Evolutionary conservation across 1,140 invertebrate species (phyloP).

Genomic region (Hycleus phaleratus): DNA sequence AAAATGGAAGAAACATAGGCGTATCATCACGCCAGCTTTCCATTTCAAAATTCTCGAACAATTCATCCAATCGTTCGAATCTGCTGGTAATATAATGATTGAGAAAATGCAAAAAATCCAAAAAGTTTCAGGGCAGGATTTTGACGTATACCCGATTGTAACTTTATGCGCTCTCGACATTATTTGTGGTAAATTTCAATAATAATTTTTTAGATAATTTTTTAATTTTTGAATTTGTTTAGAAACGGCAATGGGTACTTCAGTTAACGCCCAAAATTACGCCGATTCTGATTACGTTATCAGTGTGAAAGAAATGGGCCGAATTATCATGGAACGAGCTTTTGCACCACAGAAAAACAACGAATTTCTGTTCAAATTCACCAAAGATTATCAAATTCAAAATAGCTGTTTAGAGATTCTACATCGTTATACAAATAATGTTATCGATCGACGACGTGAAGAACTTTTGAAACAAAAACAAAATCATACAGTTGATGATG

Average conservation of each 20-base stretch:
- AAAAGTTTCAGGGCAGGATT: slow-evolving; percentile 41
- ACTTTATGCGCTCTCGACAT: slow-evolving; percentile 64
- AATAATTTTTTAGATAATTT: neutral
- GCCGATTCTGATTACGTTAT: slow-evolving; percentile 63
- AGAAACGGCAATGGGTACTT: slow-evolving; percentile 81
- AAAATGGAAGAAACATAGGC: slow-evolving; percentile 57
- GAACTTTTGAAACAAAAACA: slow-evolving; percentile 39
- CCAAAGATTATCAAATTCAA: slow-evolving; percentile 31
- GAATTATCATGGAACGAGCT: slow-evolving; percentile 38
- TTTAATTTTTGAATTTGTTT: slow-evolving; percentile 31
- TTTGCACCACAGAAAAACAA: slow-evolving; percentile 36
- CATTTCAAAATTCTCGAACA: slow-evolving; percentile 78
- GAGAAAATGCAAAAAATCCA: slow-evolving; percentile 43
- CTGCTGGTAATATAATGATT: slow-evolving; percentile 54
- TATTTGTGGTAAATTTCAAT: slow-evolving; percentile 56
- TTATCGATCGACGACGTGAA: slow-evolving; percentile 45
- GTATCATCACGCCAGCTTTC: slow-evolving; percentile 74
- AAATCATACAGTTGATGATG: neutral
- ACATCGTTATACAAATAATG: slow-evolving; percentile 59
- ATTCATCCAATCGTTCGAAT: slow-evolving; percentile 65
- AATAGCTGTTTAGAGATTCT: slow-evolving; percentile 51
- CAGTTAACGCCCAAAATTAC: slow-evolving; percentile 63
- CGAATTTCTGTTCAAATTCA: slow-evolving; percentile 25
- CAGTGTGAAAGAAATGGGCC: slow-evolving; percentile 54
- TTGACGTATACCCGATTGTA: slow-evolving; percentile 58